Conservation (phyloP, 1,140 invertebrate species). For the Meloidogyne floridensis region DNA sequence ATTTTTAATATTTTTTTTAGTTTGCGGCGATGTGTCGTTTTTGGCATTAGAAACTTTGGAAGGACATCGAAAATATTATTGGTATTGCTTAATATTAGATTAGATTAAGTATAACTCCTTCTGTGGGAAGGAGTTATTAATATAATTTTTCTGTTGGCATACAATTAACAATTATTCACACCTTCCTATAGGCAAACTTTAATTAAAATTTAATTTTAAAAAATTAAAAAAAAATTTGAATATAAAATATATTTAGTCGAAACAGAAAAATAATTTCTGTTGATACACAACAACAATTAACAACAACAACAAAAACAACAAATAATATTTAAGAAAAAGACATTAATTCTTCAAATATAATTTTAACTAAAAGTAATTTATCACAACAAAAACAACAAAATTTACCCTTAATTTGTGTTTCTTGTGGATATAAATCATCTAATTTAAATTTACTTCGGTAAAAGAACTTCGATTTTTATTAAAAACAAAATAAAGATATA, state of each 20-base stretch:
- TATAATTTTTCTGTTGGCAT: too few relatives aligned
- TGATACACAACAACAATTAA: too few relatives aligned
- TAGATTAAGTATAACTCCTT: too few relatives aligned
- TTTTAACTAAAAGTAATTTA: background rate
- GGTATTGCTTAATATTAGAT: background rate
- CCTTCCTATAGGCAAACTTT: too few relatives aligned
- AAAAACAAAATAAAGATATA: too few relatives aligned
- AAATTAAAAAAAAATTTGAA: too few relatives aligned
- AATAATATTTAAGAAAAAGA: background rate
- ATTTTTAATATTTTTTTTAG: slow-evolving; percentile 1
- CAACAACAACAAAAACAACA: background rate
- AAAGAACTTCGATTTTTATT: background rate
- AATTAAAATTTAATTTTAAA: too few relatives aligned
- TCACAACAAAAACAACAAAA: slow-evolving; percentile 12
- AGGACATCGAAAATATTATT: slow-evolving; percentile 27
- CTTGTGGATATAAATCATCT: slow-evolving; percentile 19
- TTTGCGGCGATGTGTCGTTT: slow-evolving; percentile 30
- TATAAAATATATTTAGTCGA: too few relatives aligned
- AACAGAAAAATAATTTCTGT: too few relatives aligned
- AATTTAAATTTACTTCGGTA: slow-evolving; percentile 28
- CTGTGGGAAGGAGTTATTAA: too few relatives aligned
- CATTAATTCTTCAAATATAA: too few relatives aligned
- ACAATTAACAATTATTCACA: too few relatives aligned
- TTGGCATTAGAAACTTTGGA: slow-evolving; percentile 18
- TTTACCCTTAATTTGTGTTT: slow-evolving; percentile 17